These are phyloP conservation scores for Dascillus cervinus DNA, from an alignment of 2,888 invertebrate genomes.

Conservation along the genomic window DNA sequence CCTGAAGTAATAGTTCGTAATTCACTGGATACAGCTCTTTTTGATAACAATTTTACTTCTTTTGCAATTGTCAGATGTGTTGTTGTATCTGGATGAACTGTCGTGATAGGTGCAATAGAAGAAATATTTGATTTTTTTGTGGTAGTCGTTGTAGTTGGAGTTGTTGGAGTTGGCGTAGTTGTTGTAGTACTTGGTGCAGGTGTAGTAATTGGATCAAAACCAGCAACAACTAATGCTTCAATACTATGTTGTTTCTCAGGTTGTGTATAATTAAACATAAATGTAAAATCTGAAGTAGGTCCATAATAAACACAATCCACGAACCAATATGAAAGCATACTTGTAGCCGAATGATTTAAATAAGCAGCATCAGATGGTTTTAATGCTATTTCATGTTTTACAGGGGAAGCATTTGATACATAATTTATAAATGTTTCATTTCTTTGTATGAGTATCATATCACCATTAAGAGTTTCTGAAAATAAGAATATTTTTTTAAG, in stretches of 20 bases:
- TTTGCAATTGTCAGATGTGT: constrained; percentile 11
- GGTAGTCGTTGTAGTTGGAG: constrained; percentile 28
- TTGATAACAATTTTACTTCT: background rate
- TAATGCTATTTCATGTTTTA: constrained; percentile 52
- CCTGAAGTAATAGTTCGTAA: constrained; percentile 14
- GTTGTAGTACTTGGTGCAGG: constrained; percentile 36
- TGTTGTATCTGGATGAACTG: constrained; percentile 15
- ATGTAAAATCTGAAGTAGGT: constrained; percentile 51
- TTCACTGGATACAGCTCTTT: constrained; percentile 8
- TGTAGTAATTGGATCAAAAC: constrained; percentile 53
- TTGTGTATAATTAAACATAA: constrained; percentile 56
- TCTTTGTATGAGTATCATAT: constrained; percentile 56
- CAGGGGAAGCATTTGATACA: constrained; percentile 55
- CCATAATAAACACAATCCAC: constrained; percentile 67
- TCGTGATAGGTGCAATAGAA: constrained; percentile 16
- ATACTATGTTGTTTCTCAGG: constrained; percentile 53
- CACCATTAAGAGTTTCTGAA: constrained; percentile 61
- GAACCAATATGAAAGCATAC: constrained; percentile 67
- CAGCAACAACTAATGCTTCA: constrained; percentile 64
- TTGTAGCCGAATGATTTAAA: constrained; percentile 47
- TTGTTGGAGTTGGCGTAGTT: constrained; percentile 29
- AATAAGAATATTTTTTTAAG: too few relatives aligned
- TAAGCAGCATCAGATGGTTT: constrained; percentile 54
- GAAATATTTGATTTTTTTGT: constrained; percentile 21
- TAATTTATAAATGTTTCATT: constrained; percentile 50